Percentiles rank a stretch among this genome's conserved stretches.
phyloP scores from a whole-genome alignment of 2,113 vertebrate species.

The Sorex araneus region DNA sequence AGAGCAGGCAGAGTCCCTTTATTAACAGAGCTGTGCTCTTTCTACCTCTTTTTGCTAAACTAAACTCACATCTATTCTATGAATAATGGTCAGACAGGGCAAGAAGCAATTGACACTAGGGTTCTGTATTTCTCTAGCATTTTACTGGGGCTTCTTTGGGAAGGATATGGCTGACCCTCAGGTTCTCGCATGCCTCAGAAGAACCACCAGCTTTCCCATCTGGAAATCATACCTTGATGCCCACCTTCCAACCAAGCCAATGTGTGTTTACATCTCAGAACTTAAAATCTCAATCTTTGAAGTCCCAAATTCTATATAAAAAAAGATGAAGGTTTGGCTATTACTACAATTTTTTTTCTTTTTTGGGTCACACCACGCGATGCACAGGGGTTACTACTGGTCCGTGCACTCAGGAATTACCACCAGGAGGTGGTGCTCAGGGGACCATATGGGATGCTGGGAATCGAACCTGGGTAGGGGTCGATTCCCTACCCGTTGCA shows the following conservation, averaged over 20 bases:
- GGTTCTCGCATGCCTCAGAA: not conserved
- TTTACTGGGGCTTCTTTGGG: not conserved
- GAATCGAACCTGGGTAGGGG: no score
- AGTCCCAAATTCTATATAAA: not conserved
- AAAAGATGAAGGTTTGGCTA: not conserved
- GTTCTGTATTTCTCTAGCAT: conserved; percentile 4
- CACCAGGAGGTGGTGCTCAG: no score
- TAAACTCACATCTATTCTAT: conserved; percentile 35
- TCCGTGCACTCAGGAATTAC: no score
- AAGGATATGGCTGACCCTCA: not conserved
- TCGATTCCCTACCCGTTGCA: no score
- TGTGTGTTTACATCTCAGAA: not conserved
- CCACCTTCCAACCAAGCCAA: not conserved
- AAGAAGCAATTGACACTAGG: not conserved
- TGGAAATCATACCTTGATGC: not conserved
- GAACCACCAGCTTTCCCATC: not conserved
- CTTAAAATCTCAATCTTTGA: not conserved
- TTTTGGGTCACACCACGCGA: no score
- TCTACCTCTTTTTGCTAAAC: not conserved
- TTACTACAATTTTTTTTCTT: not conserved
- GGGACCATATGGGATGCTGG: no score
- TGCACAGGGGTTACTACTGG: no score
- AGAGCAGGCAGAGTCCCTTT: not conserved
- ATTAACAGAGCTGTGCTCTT: not conserved
- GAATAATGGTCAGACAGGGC: not conserved